Base-by-base conservation (phyloP, 2,888 invertebrate genomes). In the Oxyteleia sp. region DNA sequence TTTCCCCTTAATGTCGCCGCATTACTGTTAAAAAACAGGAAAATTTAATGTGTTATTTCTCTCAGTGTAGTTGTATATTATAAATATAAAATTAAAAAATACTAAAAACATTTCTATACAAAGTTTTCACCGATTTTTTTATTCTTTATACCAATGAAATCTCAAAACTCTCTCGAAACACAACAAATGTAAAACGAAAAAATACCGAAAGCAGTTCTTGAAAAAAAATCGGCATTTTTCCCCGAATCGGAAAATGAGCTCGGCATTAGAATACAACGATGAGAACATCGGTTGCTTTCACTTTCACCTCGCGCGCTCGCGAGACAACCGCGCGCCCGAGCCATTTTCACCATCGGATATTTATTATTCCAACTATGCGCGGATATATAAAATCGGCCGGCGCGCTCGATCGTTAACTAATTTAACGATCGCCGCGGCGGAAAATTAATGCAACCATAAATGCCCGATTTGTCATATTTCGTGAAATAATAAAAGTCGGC, bases 301-400 rank as follows among this genome's bases (percentile, higher is more conserved):
- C 74, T 81, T 81, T 75, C 81, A 69, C 74, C 49, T 26, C 43
- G 16, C 55, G 66, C 51, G 45, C 32, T 11, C 59, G 18, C 55
- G 61, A 16, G 80, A 35, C 79, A 55, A 29, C 26, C 84, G 74
- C 55, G 47, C 74, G 74, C 78, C 26, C 47, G 79, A 74, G 83
- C 82, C 72, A 85, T 86, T 85, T 86, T 85, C 69, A 57, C 83
- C 78, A 35, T 72, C 68, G 15, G 23, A 68, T 80, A 80, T 80
- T 80, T 80, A 80, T 72, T 59, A 63, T 72, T 51, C 13, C 72
- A 43, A 59, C 55, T 78, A 64, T 41, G 57, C 32, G 29, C 20
- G 16, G 38, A 69, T 69, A 41, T n/a, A n/a, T 23, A 23, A 69
- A 78, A 78, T 61, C 61, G 35, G 51, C 57, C 53, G 55, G 18